Conservation (phyloP, 64 coral and sea anemone genomes). For the Pachyseris speciosa region DNA sequence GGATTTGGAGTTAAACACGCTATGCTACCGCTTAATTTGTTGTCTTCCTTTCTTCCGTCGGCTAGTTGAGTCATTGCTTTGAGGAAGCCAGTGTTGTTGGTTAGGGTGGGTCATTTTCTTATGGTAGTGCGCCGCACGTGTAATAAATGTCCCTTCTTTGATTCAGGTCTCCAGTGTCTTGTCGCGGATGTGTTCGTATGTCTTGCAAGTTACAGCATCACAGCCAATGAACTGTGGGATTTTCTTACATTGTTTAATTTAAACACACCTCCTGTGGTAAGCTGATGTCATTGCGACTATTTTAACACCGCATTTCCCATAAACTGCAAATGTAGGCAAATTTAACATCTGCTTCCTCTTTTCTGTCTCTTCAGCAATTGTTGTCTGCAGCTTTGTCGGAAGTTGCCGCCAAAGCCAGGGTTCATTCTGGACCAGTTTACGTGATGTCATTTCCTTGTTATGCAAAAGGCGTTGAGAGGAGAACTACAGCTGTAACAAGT, state of each 20-base stretch:
- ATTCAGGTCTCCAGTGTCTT: slow-evolving; percentile 35
- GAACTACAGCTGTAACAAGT: background rate
- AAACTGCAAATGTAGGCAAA: background rate
- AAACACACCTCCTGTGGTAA: slow-evolving; percentile 28
- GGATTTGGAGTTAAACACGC: too few relatives aligned
- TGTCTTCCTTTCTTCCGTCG: background rate
- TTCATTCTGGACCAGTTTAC: slow-evolving; percentile 25
- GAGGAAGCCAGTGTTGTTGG: background rate
- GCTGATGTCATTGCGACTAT: background rate
- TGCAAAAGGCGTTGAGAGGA: slow-evolving; percentile 20
- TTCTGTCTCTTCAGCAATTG: slow-evolving; percentile 9
- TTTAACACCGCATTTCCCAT: background rate
- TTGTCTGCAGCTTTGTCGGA: slow-evolving; percentile 30
- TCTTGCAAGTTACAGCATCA: slow-evolving; percentile 51
- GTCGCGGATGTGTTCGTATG: slow-evolving; percentile 36
- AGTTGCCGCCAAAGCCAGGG: slow-evolving; percentile 40
- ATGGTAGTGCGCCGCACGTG: background rate
- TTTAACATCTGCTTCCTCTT: background rate
- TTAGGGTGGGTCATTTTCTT: background rate
- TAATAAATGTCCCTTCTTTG: background rate
- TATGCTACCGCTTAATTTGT: too few relatives aligned
- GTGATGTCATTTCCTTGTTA: slow-evolving; percentile 45
- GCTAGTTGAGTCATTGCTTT: background rate
- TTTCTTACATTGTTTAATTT: slow-evolving; percentile 52
- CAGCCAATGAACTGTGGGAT: slow-evolving; percentile 42